phyloP scores from a whole-genome alignment of 2,888 invertebrate genomes.

The Heliconius ethilla region DNA sequence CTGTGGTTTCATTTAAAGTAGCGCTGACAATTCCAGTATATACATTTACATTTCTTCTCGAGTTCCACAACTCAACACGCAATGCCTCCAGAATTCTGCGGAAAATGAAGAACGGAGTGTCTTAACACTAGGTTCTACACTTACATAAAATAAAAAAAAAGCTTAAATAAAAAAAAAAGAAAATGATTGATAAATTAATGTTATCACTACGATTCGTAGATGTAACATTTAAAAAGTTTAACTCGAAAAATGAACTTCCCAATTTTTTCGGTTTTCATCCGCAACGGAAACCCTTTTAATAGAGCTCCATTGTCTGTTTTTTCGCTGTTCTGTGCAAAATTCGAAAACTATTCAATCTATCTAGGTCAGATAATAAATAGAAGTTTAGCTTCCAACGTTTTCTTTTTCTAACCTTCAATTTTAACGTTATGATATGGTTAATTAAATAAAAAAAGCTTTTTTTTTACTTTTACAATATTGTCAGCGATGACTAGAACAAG shows the following conservation, averaged over 20 bases:
- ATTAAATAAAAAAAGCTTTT: not conserved
- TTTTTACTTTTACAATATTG: not conserved
- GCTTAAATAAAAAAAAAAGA: too few species aligned
- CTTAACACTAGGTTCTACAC: too few species aligned
- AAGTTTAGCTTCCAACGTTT: conserved; percentile 27
- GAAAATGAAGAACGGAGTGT: too few species aligned
- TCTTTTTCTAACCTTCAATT: conserved; percentile 9
- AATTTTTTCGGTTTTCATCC: conserved; percentile 36
- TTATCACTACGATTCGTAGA: not conserved
- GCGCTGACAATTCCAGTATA: too few species aligned
- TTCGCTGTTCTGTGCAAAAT: conserved; percentile 38
- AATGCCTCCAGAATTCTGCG: too few species aligned
- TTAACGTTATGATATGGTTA: not conserved
- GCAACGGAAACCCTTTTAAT: conserved; percentile 40
- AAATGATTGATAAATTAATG: not conserved
- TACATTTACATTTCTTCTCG: too few species aligned
- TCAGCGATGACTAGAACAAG: not conserved
- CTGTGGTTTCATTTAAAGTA: too few species aligned
- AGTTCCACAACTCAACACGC: too few species aligned
- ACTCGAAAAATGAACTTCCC: conserved; percentile 31
- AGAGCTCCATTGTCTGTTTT: conserved; percentile 38
- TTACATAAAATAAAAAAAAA: too few species aligned
- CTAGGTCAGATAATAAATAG: conserved; percentile 37
- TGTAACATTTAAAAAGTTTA: conserved; percentile 14
- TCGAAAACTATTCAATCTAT: conserved; percentile 40